Evolutionary conservation across 2,888 invertebrate genomes (phyloP), one percentile per base, ranked within the genome.

Genomic region (Seira musarum): DNA sequence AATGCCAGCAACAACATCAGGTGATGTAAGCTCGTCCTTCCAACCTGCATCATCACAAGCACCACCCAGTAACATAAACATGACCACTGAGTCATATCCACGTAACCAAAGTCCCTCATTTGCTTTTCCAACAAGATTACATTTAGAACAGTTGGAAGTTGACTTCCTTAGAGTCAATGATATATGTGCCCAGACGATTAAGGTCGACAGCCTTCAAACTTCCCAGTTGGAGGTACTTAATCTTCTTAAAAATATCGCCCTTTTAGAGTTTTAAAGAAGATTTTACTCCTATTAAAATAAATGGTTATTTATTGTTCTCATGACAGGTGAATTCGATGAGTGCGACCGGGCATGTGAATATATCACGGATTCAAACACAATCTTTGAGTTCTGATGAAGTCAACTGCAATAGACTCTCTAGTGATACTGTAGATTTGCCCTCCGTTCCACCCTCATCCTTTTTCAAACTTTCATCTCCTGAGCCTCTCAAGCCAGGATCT

Each of bases 131-230:
- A 83, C 81, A 19, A 68, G 85, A 53, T 67, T 87, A 49, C 85
- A 84, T 67, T 78, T 87, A 35, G 83, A 86, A 49, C 84, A 87
- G 70, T 76, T 87, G 74, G 85, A 85, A 82, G 87, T 87, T 35
- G 84, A 87, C 77, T 77, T 86, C 30, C 82, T 87, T 24, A 78
- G 85, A 80, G 85, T 85, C 22, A 85, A 85, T 67, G 85, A 87
- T 61, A 73, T 87, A 53, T 80, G 79, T 57, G 87, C 87, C 24
- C 81, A 80, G 35, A 82, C 80, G 63, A 81, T 85, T 15, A 83
- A 78, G 40, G 84, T 86, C 21, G 82, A 84, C 10, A 81, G 84
- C 66, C 73, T 87, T 6, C 78, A 82, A 46, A 79, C 85, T 17
- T 79, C 84, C 30, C 84, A 85, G 67, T 64, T 87, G 13, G 82